phyloP scores from a whole-genome alignment of 1,140 invertebrate species.

The Centruroides vittatus region DNA sequence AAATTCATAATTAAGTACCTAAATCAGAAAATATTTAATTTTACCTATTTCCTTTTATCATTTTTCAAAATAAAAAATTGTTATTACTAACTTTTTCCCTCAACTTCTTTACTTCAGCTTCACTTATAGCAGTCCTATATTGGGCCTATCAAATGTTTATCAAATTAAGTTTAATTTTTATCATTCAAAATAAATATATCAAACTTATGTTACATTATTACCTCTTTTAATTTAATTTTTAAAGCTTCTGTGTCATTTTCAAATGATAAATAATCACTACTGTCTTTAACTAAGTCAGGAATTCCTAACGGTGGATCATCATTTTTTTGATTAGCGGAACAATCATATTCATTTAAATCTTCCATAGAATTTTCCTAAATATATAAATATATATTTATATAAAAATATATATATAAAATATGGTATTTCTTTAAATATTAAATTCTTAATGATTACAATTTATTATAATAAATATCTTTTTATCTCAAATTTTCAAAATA shows the following conservation, averaged over 20 bases:
- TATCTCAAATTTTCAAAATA: too few relatives aligned
- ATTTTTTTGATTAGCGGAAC: conserved; percentile 19
- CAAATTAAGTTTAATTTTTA: too few relatives aligned
- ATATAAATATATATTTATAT: too few relatives aligned
- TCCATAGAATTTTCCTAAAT: too few relatives aligned
- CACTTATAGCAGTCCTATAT: conserved; percentile 13
- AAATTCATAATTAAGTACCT: conserved; percentile 44
- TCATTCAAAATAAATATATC: too few relatives aligned
- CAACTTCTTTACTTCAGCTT: conserved; percentile 29
- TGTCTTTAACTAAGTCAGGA: conserved; percentile 1
- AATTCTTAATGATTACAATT: too few relatives aligned
- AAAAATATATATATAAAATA: too few relatives aligned
- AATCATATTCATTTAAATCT: too few relatives aligned
- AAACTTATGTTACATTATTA: conserved; percentile 25
- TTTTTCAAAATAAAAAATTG: not conserved
- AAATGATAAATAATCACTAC: conserved; percentile 14
- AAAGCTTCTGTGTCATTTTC: conserved; percentile 12
- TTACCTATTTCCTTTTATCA: too few relatives aligned
- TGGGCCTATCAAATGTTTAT: not conserved
- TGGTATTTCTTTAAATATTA: too few relatives aligned
- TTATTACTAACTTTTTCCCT: conserved; percentile 24
- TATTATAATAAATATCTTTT: too few relatives aligned
- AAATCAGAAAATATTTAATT: conserved; percentile 31
- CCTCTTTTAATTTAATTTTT: conserved; percentile 39
- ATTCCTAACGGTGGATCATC: conserved; percentile 14